Evolutionary conservation across 2,797 vertebrate genomes (phyloP), one percentile per base, ranked within the genome.

Genomic region (Dromococcyx pavoninus): DNA sequence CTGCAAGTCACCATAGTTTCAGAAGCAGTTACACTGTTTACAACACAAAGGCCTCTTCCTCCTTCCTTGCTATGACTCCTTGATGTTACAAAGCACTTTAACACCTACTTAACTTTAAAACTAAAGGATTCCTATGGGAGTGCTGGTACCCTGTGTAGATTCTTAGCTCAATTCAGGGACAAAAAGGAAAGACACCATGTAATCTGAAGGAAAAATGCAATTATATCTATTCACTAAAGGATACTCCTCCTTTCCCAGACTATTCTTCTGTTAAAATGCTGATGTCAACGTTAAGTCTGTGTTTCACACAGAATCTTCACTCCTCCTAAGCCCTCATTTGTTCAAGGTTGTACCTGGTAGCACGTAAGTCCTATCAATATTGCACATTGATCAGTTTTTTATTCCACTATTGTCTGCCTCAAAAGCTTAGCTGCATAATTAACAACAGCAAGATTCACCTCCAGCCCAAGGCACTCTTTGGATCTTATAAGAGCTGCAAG

Each of bases 1-100:
- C 39, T 56, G 41, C 8, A 64, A 64, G 56, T 67, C 56, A 62
- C 33, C 65, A 14, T 8, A 27, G 80, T 92, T 93, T 79, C 93
- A 86, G 80, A 69, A 24, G 88, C 51, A 94, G 86, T 64, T 17
- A 2, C 22, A 22, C 33, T 77, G 82, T 94, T 91, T 94, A 91
- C 72, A 91, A 82, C 41, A 88, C 80, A 84, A 92, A 15, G 65
- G 74, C 37, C 60, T 86, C 67, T 91, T 89, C 70, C 61, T 44
- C 24, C 72, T n/a, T 65, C 58, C 57, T 92, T 39, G 39, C 50
- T 60, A 60, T 25, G 41, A 48, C 70, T 61, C 50, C 91, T 33
- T 37, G 77, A 69, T 61, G 56, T 27, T 56, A 62, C 25, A 83
- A 44, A 76, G 62, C 61, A 43, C 67, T 89, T 93, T 15, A 83